phyloP scores from a whole-genome alignment of 2,888 invertebrate species.

The Drosophila kambysellisi region DNA sequence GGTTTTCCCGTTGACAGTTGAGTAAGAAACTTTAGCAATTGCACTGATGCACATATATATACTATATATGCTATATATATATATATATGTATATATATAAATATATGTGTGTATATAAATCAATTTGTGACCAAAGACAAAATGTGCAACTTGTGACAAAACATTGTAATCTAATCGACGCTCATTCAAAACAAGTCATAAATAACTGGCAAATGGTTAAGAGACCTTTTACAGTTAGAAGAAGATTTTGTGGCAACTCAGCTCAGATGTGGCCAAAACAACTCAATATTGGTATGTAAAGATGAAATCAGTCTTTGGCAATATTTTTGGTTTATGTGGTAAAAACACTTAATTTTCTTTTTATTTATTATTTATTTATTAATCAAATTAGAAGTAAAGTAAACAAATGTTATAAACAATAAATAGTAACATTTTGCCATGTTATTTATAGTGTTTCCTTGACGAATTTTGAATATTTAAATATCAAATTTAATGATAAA shows the following conservation, averaged over 20 bases:
- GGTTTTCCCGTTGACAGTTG: constrained; percentile 46
- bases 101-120: constrained; percentile 18
- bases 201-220: constrained; percentile 1
- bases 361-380: no score
- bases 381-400: no score
- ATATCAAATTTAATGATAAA: neutral
- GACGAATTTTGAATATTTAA: no score
- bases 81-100: neutral
- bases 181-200: neutral
- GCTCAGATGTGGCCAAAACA: no score
- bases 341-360: no score
- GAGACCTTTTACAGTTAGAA: neutral
- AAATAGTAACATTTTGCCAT: neutral
- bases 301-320: neutral
- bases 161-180: neutral
- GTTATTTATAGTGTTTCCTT: neutral
- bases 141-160: constrained; percentile 31
- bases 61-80: neutral
- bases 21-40: constrained; percentile 45
- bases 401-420: neutral
- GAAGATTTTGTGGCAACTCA: no score
- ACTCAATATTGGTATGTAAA: no score
- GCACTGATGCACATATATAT: constrained; percentile 17
- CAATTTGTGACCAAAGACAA: constrained; percentile 42
- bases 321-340: neutral